These are phyloP conservation scores for Bergia sp. DNA, from an alignment of 92 coral and sea anemone species.

Conservation along the genomic window DNA sequence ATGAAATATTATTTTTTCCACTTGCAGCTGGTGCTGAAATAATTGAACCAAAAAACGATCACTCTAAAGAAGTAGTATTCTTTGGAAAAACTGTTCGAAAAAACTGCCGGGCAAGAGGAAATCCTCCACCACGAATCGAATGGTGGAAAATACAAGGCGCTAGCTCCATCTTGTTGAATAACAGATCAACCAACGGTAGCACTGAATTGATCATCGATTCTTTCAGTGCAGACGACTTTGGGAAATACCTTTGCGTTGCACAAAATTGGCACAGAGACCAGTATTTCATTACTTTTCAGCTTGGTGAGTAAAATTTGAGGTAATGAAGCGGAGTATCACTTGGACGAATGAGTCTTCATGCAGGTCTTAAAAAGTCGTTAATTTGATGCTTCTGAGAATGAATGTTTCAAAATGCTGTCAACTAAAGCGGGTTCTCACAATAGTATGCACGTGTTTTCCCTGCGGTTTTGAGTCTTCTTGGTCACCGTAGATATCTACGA, in stretches of 20 bases:
- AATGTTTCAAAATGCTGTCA: constrained; percentile 34
- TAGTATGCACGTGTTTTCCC: no score
- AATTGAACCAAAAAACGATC: background rate
- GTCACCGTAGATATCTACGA: no score
- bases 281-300: constrained; percentile 9
- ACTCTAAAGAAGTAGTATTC: background rate
- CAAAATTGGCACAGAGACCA: constrained; percentile 49
- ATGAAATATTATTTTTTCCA: background rate
- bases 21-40: constrained; percentile 26
- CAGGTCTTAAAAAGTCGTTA: background rate
- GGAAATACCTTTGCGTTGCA: constrained; percentile 67
- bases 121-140: constrained; percentile 62
- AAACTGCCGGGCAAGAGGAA: constrained; percentile 69
- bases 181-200: constrained; percentile 28
- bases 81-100: constrained; percentile 45
- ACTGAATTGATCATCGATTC: constrained; percentile 36
- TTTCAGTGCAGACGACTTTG: constrained; percentile 53
- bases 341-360: no score
- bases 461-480: no score
- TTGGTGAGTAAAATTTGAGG: background rate
- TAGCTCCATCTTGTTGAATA: background rate
- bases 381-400: background rate
- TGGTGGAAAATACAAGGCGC: constrained; percentile 56
- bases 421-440: no score
- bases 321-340: no score